phyloP scores from a whole-genome alignment of 37 sponge, comb jelly and placozoan genomes.

The Chondrosia reniformis region DNA sequence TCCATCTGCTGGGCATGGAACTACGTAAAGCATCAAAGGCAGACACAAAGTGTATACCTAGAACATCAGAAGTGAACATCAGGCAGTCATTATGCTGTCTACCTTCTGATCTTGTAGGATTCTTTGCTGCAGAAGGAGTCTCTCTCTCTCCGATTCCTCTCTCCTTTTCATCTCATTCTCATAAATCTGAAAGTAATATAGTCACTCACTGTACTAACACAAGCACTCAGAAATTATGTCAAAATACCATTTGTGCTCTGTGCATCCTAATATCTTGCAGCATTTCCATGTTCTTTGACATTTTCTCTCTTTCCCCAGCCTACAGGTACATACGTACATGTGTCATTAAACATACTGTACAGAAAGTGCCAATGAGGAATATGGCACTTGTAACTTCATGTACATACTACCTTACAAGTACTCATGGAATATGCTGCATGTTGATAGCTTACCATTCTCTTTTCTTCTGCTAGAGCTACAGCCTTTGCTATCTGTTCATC shows the following conservation, averaged over 20 bases:
- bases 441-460: conserved; percentile 65
- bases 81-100: too few relatives aligned
- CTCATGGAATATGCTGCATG: too few relatives aligned
- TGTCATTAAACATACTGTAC: background rate
- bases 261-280: conserved; percentile 52
- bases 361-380: too few relatives aligned
- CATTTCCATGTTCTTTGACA: conserved; percentile 16
- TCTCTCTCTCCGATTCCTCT: conserved; percentile 38
- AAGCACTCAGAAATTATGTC: background rate
- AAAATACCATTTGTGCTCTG: conserved; percentile 44
- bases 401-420: too few relatives aligned
- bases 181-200: conserved; percentile 32
- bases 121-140: conserved; percentile 47
- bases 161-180: conserved; percentile 29
- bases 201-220: background rate
- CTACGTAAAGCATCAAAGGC: background rate
- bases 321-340: conserved; percentile 1
- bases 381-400: too few relatives aligned
- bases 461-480: conserved; percentile 60
- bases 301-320: conserved; percentile 46
- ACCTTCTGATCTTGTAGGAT: conserved; percentile 63
- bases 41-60: too few relatives aligned
- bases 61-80: too few relatives aligned
- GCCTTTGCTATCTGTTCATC: conserved; percentile 74
- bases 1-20: conserved; percentile 40